Evolutionary conservation across 2,113 vertebrate species (phyloP), one percentile per base, ranked within the genome.

Genomic region (Chaenogobius annularis): DNA sequence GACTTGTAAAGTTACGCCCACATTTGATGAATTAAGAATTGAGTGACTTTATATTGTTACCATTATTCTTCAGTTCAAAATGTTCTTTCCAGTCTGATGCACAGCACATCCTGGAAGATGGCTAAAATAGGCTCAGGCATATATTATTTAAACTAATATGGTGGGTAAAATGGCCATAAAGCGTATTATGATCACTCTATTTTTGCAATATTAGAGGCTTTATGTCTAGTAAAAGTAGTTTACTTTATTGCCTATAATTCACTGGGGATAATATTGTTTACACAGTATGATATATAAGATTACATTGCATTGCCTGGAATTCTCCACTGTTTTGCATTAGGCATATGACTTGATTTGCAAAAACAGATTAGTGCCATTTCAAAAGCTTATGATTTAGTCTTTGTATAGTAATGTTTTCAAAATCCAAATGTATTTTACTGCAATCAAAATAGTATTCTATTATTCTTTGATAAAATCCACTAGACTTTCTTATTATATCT

Each of bases 61-160:
- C 37, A 22, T 68, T 75, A 37, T 75, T 66, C 19, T 37, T 74
- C 44, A 47, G 9, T 37, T 44, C 22, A 56, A 52, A 56, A 70
- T 43, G 44, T 26, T 31, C 58, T 26, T 12, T 50, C 23, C 78
- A 5, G 64, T 58, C 20, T 44, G 26, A 17, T 37, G 54, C 10
- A 8, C 47, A 44, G 22, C 59, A 55, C 19, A 23, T 50, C 65
- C 23, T 14, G 17, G 59, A 68, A 61, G 8, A 48, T 37, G 59
- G 8, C 19, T 63, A 63, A n/a, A 40, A 63, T 63, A 43, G 35
- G 15, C 31, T 31, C 23, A 23, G 14, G 17, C 12, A 35, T 61
- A 8, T 17, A 35, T 61, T 17, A 61, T 61, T 61, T 26, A 35
- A 35, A 35, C 2, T 15, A 9, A 17, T 58, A 23, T 26, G 55